Evolutionary conservation across 1,140 invertebrate genomes (phyloP).

Genomic region (Mycetomoellerius zeteki): DNA sequence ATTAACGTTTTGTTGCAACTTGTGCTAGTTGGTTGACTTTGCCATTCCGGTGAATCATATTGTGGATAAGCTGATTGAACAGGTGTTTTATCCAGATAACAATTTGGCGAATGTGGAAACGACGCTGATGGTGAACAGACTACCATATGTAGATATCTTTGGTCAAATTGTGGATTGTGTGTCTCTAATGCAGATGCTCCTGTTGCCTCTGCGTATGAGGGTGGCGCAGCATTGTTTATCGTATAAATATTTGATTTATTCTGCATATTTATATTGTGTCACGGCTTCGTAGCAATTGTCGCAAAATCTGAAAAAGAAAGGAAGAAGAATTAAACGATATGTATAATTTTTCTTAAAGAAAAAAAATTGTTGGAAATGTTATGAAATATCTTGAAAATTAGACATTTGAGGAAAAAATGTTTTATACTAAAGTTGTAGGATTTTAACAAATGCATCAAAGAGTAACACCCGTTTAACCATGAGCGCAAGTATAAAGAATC

Average conservation of each 20-base stretch:
- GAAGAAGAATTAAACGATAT: not conserved
- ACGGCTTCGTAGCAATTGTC: no score
- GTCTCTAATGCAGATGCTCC: no score
- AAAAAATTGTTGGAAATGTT: not conserved
- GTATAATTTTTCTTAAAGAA: not conserved
- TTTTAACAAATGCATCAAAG: no score
- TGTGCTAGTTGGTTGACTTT: not conserved
- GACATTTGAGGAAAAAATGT: no score
- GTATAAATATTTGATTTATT: conserved; percentile 20
- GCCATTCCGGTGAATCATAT: not conserved
- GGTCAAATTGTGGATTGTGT: not conserved
- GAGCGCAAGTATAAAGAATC: no score
- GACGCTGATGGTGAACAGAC: not conserved
- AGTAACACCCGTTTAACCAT: no score
- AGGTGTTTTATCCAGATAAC: not conserved
- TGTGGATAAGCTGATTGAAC: not conserved
- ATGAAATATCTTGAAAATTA: no score
- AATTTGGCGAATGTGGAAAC: not conserved
- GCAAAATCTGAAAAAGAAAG: not conserved
- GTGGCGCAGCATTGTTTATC: conserved; percentile 37
- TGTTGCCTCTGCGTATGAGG: conserved; percentile 36
- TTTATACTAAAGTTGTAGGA: no score
- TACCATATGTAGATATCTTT: not conserved
- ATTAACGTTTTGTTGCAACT: not conserved
- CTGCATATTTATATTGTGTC: not conserved